phyloP scores from a whole-genome alignment of 2,113 vertebrate species.

The Plecturocebus donacophilus region DNA sequence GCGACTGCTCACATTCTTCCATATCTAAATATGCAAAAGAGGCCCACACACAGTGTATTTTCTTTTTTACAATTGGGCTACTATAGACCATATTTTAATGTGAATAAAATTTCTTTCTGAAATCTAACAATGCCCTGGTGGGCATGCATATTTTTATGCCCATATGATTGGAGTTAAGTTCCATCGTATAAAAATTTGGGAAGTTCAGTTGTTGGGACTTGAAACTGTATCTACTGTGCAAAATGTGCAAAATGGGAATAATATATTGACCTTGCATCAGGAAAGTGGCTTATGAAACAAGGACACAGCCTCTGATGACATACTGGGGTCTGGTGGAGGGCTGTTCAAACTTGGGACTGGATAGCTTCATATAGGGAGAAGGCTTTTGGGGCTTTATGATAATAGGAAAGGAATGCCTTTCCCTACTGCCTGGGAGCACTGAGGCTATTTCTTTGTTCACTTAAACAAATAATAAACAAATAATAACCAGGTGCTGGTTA shows the following conservation, averaged over 20 bases:
- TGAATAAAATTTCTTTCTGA: constrained; percentile 69
- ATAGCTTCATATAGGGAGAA: neutral
- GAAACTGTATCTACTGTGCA: constrained; percentile 68
- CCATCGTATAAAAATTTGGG: constrained; percentile 65
- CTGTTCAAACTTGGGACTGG: neutral
- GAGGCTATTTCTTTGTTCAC: neutral
- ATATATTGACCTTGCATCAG: constrained; percentile 40
- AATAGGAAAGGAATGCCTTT: neutral
- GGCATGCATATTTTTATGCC: constrained; percentile 63
- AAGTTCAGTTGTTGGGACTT: constrained; percentile 65
- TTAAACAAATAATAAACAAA: constrained; percentile 50
- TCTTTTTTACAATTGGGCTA: constrained; percentile 57
- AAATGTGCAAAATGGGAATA: constrained; percentile 50
- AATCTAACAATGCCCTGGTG: constrained; percentile 64
- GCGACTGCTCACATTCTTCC: constrained; percentile 63
- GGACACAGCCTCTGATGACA: neutral
- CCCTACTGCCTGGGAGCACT: neutral
- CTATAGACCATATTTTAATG: constrained; percentile 73
- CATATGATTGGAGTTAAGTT: constrained; percentile 69
- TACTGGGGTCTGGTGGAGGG: no score
- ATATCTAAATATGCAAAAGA: constrained; percentile 77
- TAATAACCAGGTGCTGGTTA: neutral
- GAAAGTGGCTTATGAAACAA: constrained; percentile 39
- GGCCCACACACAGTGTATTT: constrained; percentile 57
- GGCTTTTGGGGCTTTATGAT: neutral